Evolutionary conservation across 2,113 vertebrate species (phyloP).

Genomic region (Colinus virginianus): DNA sequence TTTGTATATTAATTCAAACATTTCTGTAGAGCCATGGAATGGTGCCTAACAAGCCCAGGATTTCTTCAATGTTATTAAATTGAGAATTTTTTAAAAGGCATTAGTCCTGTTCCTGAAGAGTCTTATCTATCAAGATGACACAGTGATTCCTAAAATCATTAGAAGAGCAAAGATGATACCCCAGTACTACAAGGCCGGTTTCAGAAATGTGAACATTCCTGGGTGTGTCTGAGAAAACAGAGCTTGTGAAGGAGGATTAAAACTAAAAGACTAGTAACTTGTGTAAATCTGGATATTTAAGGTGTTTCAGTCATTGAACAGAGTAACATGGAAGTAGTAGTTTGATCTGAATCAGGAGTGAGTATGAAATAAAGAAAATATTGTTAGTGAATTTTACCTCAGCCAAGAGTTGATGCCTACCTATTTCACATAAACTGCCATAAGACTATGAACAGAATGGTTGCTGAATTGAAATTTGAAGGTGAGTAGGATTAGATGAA

Average conservation of each 20-base stretch:
- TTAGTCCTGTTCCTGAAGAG: not conserved
- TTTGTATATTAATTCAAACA: not conserved
- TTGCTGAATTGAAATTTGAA: not conserved
- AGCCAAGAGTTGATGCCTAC: not conserved
- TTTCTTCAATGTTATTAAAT: not conserved
- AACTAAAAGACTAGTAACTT: not conserved
- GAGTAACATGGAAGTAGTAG: rapidly evolving
- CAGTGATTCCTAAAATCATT: not conserved
- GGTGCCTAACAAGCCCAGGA: rapidly evolving
- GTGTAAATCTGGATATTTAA: not conserved
- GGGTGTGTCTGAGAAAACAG: not conserved
- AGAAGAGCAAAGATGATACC: rapidly evolving
- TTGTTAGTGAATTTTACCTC: not conserved
- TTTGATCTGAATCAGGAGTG: not conserved
- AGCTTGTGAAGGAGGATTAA: not conserved
- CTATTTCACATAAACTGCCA: not conserved
- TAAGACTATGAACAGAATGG: not conserved
- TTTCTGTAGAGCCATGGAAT: not conserved
- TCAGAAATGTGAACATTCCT: not conserved
- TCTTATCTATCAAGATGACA: not conserved
- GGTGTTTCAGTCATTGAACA: not conserved
- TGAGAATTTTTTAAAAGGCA: not conserved
- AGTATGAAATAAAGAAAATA: not conserved
- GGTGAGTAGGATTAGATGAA: not conserved
- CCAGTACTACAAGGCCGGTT: rapidly evolving